These are phyloP conservation scores for Scomber scombrus DNA, from an alignment of 2,113 vertebrate genomes.

Conservation along the genomic window DNA sequence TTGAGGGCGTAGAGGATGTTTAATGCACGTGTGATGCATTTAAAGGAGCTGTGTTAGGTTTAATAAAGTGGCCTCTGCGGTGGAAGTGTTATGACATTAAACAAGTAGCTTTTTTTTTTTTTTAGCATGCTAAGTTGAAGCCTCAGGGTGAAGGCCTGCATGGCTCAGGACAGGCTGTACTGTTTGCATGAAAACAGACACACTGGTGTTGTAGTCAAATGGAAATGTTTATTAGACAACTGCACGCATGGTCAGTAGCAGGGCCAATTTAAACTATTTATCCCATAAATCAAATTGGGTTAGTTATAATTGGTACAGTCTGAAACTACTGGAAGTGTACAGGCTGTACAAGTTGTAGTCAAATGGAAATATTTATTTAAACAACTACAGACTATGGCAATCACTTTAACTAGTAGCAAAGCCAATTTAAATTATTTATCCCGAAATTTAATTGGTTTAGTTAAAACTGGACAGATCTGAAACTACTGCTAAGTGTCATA, in stretches of 20 bases:
- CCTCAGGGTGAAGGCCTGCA: slow-evolving; percentile 48
- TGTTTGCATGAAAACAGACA: slow-evolving; percentile 1
- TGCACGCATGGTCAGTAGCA: not conserved
- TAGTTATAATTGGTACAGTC: too few species aligned
- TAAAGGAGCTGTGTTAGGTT: too few species aligned
- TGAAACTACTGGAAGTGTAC: not conserved
- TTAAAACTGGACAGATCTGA: too few species aligned
- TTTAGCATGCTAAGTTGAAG: slow-evolving; percentile 40
- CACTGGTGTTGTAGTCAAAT: not conserved
- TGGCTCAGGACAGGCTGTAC: not conserved
- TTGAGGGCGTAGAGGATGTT: too few species aligned
- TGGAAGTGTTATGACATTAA: too few species aligned
- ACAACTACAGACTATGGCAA: not conserved
- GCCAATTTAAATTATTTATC: fast-evolving
- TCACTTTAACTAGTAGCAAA: not conserved
- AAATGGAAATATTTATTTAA: not conserved
- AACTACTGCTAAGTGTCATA: not conserved
- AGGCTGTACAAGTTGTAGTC: too few species aligned
- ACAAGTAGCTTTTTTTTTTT: not conserved
- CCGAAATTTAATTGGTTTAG: not conserved
- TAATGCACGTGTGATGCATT: too few species aligned
- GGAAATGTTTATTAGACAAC: not conserved
- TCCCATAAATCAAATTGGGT: not conserved
- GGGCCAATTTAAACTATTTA: fast-evolving
- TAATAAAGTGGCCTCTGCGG: too few species aligned